Evolutionary conservation across 2,797 vertebrate genomes (phyloP), one percentile per base, ranked within the genome.

Genomic region (Antrozous pallidus): DNA sequence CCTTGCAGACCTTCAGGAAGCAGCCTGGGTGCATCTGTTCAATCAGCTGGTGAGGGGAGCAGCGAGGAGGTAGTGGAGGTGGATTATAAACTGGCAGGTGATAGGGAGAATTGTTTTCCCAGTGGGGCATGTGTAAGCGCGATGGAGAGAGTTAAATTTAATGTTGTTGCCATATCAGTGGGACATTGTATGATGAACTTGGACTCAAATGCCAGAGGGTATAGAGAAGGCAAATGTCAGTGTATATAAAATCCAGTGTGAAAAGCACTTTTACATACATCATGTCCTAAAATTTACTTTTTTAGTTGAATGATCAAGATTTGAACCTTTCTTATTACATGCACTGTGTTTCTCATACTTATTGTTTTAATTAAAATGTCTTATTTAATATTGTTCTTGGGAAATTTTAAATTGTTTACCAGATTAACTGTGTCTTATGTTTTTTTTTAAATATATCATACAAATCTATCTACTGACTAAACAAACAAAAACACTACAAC

Each of bases 1-100:
- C 90, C 85, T 79, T 87, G 63, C 18, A 24, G 78, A n/a, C 87
- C 83, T 91, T 90, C 69, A 18, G 93, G 79, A 93, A 85, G 85
- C 86, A 49, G 63, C 81, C 79, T 47, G 67, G 85, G 74, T 93
- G 83, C 90, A 89, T 93, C 85, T 94, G 82, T 96, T 94, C 94
- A 94, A 45, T 96, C 93, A 96, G 93, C 84, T 88, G 70, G 51
- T n/a, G 26, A 95, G 79, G 45, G 70, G 54, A 88, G 85, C 77
- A 91, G 88, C 65, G 42, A 42, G 40, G 69, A 94, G 91, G 42
- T 1, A 42, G 93, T 86, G 69, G 95, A 88, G 61, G 56, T 12
- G 75, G 77, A 84, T 82, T 90, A 77, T 58, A 40, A 93, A 80
- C 89, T 58, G 78, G 71, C 65, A 90, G 91, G 94, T 65, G 69